Evolutionary conservation across 2,888 invertebrate species (phyloP), one percentile per base, ranked within the genome.

Genomic region (Teinopalpus imperialis): DNA sequence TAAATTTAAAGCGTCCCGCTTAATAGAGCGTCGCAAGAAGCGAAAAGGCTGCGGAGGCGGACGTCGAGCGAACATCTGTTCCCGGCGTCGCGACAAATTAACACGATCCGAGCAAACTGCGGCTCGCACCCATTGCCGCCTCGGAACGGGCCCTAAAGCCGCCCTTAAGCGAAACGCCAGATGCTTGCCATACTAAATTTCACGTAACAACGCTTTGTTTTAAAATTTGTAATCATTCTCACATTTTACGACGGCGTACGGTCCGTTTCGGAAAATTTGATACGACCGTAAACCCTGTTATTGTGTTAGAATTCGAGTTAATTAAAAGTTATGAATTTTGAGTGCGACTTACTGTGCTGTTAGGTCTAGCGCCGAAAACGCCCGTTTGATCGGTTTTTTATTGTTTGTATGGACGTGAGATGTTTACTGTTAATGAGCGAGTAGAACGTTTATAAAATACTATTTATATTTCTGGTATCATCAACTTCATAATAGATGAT

Each of bases 301-400:
- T 86, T 85, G 81, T 81, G 81, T 81, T 79, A 81, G 81, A 80
- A 81, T 81, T 85, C 78, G 76, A 81, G 72, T 86, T 86, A 85
- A 87, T 88, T 87, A 88, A 86, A 85, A 87, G 81, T 86, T 85
- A 87, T 86, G 87, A 87, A 87, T 87, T 87, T 81, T 80, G 82
- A 81, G 74, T 73, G 69, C 71, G 68, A 77, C 69, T 69, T 73
- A 74, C 71, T 77, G 74, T 75, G 75, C 65, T 69, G 64, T 65
- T 68, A 69, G 64, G 62, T 63, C 13, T 63, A 66, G 58, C 65
- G 65, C 67, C 59, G 16, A 24, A 32, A 18, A 32, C 32, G 31
- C 30, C 60, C 64, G 63, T 72, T 68, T 71, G 70, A 73, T 71
- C 63, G 66, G 66, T 20, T 13, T 79, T 70, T 70, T 64, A 74